Evolutionary conservation across 2,113 vertebrate genomes (phyloP).

Genomic region (Megalops atlanticus): DNA sequence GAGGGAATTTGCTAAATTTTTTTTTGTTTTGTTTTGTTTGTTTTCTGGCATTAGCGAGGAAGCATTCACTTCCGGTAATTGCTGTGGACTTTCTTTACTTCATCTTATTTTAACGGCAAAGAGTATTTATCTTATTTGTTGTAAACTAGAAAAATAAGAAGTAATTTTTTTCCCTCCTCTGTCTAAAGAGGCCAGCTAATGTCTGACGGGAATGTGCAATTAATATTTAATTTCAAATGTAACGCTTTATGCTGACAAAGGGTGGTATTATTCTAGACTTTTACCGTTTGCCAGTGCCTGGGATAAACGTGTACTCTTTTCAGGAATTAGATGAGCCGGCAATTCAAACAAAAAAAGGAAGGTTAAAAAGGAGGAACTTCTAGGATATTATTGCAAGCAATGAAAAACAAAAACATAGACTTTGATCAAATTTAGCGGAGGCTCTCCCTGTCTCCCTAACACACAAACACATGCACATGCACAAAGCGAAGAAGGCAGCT

Average conservation of each 20-base stretch:
- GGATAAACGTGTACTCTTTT: neutral
- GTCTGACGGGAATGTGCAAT: neutral
- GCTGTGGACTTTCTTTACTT: neutral
- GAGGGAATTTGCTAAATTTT: slow-evolving; percentile 45
- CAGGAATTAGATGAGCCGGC: neutral
- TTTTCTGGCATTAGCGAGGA: neutral
- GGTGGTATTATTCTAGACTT: neutral
- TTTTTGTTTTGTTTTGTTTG: neutral
- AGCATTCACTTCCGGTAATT: neutral
- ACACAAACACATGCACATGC: slow-evolving; percentile 24
- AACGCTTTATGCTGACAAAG: neutral
- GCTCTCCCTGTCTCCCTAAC: neutral
- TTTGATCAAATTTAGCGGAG: neutral
- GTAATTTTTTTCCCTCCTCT: neutral
- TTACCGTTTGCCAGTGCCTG: neutral
- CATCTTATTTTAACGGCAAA: neutral
- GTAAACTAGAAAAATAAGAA: neutral
- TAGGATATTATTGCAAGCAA: neutral
- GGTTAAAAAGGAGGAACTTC: neutral
- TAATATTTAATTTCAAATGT: slow-evolving; percentile 18
- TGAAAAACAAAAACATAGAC: neutral
- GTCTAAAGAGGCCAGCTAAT: neutral
- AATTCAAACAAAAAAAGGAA: neutral
- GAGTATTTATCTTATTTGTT: neutral
- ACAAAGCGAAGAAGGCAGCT: slow-evolving; percentile 50